phyloP scores from a whole-genome alignment of 2,797 vertebrate species.

The Thripadectes ignobilis region DNA sequence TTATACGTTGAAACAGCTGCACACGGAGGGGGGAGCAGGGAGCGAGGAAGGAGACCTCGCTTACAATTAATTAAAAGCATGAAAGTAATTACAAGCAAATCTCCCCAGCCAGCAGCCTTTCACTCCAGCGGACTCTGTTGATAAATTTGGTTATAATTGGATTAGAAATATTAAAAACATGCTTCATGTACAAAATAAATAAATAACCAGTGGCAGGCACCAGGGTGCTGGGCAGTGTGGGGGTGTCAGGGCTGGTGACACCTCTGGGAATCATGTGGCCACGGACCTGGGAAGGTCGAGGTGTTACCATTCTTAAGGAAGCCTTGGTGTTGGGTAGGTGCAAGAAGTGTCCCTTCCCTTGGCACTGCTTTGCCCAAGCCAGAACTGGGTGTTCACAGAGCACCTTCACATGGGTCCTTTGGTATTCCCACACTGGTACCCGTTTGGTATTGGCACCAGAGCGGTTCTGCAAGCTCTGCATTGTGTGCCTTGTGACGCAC shows the following conservation, averaged over 20 bases:
- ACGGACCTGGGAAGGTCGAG: not conserved
- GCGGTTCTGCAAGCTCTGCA: fast-evolving
- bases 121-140: slow-evolving; percentile 70
- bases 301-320: fast-evolving
- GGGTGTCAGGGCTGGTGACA: not conserved
- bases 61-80: slow-evolving; percentile 74
- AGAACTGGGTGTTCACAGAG: not conserved
- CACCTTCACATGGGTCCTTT: fast-evolving
- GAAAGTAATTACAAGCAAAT: slow-evolving; percentile 73
- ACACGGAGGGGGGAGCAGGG: not conserved
- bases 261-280: fast-evolving
- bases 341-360: not conserved
- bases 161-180: slow-evolving; percentile 71
- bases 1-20: slow-evolving; percentile 54
- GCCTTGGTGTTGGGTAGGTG: fast-evolving
- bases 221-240: not conserved
- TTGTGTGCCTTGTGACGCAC: not conserved
- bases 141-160: slow-evolving; percentile 73
- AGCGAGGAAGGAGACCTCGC: slow-evolving; percentile 56
- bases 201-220: slow-evolving; percentile 3
- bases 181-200: slow-evolving; percentile 43
- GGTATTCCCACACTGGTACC: fast-evolving
- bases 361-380: not conserved
- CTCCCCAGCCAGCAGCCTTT: slow-evolving; percentile 70
- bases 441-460: fast-evolving